Evolutionary conservation across 2,888 invertebrate genomes (phyloP).

Genomic region (Drymonia ruficornis): DNA sequence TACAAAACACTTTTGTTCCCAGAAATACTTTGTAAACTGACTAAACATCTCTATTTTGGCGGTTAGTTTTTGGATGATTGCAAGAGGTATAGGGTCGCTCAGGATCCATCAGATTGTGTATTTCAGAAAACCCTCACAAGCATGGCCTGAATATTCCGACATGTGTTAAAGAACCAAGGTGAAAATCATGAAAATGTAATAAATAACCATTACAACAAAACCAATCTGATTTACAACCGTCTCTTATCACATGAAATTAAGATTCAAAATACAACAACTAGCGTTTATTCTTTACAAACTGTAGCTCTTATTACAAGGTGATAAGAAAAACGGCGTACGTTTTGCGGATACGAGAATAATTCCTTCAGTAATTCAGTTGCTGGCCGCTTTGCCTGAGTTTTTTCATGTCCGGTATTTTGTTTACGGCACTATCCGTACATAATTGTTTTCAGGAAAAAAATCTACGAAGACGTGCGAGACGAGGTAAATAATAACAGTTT

Average conservation of each 20-base stretch:
- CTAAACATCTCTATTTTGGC: no score
- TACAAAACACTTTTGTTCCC: no score
- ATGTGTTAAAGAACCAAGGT: no score
- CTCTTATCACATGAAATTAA: slow-evolving; percentile 23
- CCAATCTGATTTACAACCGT: not conserved
- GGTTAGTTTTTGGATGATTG: no score
- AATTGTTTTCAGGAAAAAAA: slow-evolving; percentile 9
- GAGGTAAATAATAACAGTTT: no score
- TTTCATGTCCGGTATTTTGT: slow-evolving; percentile 11
- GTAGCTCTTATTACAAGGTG: slow-evolving; percentile 9
- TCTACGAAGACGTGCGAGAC: not conserved
- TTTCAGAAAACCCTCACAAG: no score
- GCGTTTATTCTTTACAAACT: slow-evolving; percentile 12
- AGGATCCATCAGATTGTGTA: no score
- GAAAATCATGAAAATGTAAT: not conserved
- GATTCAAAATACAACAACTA: slow-evolving; percentile 26
- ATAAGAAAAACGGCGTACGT: slow-evolving; percentile 15
- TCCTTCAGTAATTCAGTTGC: slow-evolving; percentile 22
- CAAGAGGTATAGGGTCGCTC: no score
- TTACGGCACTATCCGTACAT: slow-evolving; percentile 16
- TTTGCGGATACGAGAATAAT: slow-evolving; percentile 28
- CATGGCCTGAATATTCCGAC: no score
- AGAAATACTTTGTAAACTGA: no score
- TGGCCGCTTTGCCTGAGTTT: slow-evolving; percentile 16
- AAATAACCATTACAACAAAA: not conserved